Conservation (phyloP, 1,140 invertebrate genomes). For the Epicauta chinensis region DNA sequence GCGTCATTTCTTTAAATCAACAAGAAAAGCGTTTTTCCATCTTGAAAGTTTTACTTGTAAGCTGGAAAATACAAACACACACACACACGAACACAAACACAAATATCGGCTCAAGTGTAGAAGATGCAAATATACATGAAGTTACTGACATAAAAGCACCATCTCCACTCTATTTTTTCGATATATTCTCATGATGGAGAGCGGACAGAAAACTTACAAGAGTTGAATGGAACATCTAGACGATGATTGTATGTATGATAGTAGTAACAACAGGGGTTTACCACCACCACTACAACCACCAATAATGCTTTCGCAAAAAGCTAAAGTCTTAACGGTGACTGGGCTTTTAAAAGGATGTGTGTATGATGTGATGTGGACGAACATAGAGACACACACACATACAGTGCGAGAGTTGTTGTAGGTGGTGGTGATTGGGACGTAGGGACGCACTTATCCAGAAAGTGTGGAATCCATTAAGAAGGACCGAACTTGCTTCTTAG, state of each 20-base stretch:
- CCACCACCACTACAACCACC: too few species aligned
- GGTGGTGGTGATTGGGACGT: conserved; percentile 4
- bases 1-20: conserved; percentile 5
- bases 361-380: conserved; percentile 7
- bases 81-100: too few species aligned
- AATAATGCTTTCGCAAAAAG: conserved; percentile 6
- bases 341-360: conserved; percentile 20
- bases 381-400: too few species aligned
- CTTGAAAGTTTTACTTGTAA: conserved; percentile 16
- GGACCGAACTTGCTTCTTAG: conserved; percentile 18
- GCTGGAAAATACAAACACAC: conserved; percentile 12
- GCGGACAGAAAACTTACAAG: conserved; percentile 41
- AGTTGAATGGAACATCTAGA: conserved; percentile 36
- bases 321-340: conserved; percentile 24
- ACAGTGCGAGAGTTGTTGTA: background rate
- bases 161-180: conserved; percentile 14
- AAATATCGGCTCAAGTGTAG: conserved; percentile 21
- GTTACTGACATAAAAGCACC: conserved; percentile 21
- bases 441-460: conserved; percentile 25
- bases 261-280: too few species aligned
- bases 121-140: conserved; percentile 23
- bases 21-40: conserved; percentile 14
- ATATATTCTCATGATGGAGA: conserved; percentile 24
- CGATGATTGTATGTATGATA: conserved; percentile 4
- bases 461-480: conserved; percentile 27